Base-by-base conservation (phyloP, 2,797 vertebrate genomes). In the Trichosurus vulpecula region DNA sequence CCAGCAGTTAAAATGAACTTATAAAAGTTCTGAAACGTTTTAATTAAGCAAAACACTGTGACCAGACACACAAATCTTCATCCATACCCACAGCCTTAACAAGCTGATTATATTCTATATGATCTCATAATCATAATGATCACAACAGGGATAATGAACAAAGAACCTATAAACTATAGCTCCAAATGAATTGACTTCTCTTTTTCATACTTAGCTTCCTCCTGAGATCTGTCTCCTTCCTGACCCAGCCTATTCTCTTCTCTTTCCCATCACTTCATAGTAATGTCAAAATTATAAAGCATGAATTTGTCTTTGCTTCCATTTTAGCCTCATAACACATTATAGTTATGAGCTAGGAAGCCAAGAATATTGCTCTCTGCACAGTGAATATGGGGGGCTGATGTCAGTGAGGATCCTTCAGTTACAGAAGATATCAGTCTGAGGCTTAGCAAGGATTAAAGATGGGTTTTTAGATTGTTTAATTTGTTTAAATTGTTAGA, bases 1-100 rank as follows among this genome's bases (percentile, higher is more conserved):
- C 74, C 27, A n/a, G 4, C 35, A 55, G 16, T 81, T 87, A 94
- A 95, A 91, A 56, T 87, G 53, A 53, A 90, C 16, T 54, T 93
- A 89, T 13, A 94, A 35, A 96, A 52, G 12, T 91, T 95, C 89
- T 92, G 54, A 97, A 94, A 90, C 3, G 93, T 47, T 90, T 52
- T 74, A 95, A 94, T 95, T 92, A 41, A 96, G 91, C 87, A 96
- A 93, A 93, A 93, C 56, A 31, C 27, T 74, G 13, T 66, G 22
- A n/a, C 27, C 0, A 35, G 91, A 52, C 31, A 13, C 35, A 52
- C 54, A 47, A 90, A 5, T 2, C 27, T 31, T 61, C 3, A 91
- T 66, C n/a, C 52, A 27, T 55, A 92, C 87, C 41, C 41, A 91
- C 54, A 94, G 14, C n/a, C 35, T 93, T 92, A 93, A 95, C 93